phyloP scores from a whole-genome alignment of 2,797 vertebrate genomes.

The Hippocampus kuda region DNA sequence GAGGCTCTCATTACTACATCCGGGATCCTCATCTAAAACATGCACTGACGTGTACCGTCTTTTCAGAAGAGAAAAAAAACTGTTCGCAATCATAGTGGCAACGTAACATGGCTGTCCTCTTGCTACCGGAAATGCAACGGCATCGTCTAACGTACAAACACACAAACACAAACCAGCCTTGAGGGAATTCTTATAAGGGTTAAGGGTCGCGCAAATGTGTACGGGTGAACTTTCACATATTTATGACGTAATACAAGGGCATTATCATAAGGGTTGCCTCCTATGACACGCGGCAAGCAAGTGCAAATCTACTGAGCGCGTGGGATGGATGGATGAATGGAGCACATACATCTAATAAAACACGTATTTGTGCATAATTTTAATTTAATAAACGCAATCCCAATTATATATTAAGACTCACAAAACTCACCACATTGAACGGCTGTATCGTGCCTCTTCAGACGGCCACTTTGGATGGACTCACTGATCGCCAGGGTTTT shows the following conservation, averaged over 20 bases:
- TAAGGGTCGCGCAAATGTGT: neutral
- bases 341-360: neutral
- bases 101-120: too few relatives aligned
- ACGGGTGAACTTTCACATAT: neutral
- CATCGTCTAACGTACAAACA: neutral
- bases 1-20: too few relatives aligned
- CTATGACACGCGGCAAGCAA: neutral
- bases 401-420: neutral
- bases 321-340: neutral
- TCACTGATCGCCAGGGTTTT: neutral
- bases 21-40: too few relatives aligned
- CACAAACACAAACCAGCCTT: neutral
- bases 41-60: too few relatives aligned
- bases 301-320: neutral
- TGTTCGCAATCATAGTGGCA: too few relatives aligned
- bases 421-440: slow-evolving; percentile 65
- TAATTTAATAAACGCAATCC: neutral
- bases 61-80: too few relatives aligned
- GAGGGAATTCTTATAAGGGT: neutral
- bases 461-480: neutral
- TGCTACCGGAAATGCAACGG: neutral
- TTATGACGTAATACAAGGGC: neutral
- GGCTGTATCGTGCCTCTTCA: slow-evolving; percentile 45
- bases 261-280: neutral
- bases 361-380: neutral